Base-by-base conservation (phyloP, 2,113 vertebrate species). In the Ochotona curzoniae region DNA sequence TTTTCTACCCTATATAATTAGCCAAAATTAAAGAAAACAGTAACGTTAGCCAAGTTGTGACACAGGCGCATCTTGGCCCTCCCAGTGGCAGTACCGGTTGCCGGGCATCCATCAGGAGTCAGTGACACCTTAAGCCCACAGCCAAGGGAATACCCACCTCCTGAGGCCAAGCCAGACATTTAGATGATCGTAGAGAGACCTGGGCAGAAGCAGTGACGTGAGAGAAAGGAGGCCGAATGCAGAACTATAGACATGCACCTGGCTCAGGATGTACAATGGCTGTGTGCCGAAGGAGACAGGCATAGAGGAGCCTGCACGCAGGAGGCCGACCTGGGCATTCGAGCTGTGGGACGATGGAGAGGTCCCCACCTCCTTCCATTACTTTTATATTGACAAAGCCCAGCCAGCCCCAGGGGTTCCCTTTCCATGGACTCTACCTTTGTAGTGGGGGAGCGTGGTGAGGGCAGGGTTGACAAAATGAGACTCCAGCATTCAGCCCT, bases 1-100 rank as follows among this genome's bases (percentile, higher is more conserved):
- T 95, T 96, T 96, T 91, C 96, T 93, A 91, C 71, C 87, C 93
- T 91, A 44, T 78, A 64, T 96, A 95, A 97, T 95, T 94, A 94
- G 91, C 70, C 83, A 81, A 92, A 67, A 47, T 44, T 44, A 80
- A 57, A 47, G 67, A 49, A n/a, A 57, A 83, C 63, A 12, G 25
- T 70, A 89, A 95, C 12, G 47, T 82, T 86, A 83, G 91, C 28
- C 18, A 85, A 93, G 88, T 83, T 87, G 85, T 85, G 86, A 94
- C 88, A 87, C 69, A 88, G 87, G 93, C 63, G 44, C 47, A 66
- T 21, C 82, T 75, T 61, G 8, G 51, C 75, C 54, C 0, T 14
- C 47, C 23, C 80, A 51, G 12, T 64, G 64, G 91, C 21, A 5
- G 69, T 32, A 7, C 28, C 66, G 86, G 86, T 80, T 94, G 38